Evolutionary conservation across 2,113 vertebrate genomes (phyloP).

Genomic region (Eclectus roratus): DNA sequence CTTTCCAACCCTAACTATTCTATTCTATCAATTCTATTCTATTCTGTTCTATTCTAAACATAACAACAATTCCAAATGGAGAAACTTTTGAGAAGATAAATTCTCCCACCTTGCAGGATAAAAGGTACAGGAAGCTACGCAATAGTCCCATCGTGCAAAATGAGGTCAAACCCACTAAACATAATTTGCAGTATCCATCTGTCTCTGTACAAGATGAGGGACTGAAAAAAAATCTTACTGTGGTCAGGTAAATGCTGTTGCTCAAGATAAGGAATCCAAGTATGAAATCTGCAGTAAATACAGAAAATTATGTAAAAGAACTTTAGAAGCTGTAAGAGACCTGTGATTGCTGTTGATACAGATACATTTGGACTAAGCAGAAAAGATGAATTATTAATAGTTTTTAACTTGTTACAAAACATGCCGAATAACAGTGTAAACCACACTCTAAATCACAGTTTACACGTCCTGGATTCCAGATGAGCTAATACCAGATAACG

Average conservation of each 20-base stretch:
- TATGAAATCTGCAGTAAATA: not conserved
- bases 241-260: not conserved
- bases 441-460: slow-evolving; percentile 4
- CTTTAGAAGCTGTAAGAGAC: not conserved
- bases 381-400: slow-evolving; percentile 38
- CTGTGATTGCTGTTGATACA: slow-evolving; percentile 8
- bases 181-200: not conserved
- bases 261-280: not conserved
- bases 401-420: slow-evolving; percentile 35
- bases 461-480: slow-evolving; percentile 33
- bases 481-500: slow-evolving; percentile 43
- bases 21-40: no score
- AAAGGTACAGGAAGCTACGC: not conserved
- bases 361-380: not conserved
- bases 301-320: not conserved
- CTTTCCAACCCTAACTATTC: no score
- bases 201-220: not conserved
- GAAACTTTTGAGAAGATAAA: not conserved
- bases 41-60: not conserved
- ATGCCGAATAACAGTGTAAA: slow-evolving; percentile 3
- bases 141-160: not conserved
- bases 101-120: not conserved
- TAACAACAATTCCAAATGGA: not conserved
- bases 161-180: not conserved
- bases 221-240: not conserved